Conservation (phyloP, 2,797 vertebrate genomes). For the Rhinatrema bivittatum region DNA sequence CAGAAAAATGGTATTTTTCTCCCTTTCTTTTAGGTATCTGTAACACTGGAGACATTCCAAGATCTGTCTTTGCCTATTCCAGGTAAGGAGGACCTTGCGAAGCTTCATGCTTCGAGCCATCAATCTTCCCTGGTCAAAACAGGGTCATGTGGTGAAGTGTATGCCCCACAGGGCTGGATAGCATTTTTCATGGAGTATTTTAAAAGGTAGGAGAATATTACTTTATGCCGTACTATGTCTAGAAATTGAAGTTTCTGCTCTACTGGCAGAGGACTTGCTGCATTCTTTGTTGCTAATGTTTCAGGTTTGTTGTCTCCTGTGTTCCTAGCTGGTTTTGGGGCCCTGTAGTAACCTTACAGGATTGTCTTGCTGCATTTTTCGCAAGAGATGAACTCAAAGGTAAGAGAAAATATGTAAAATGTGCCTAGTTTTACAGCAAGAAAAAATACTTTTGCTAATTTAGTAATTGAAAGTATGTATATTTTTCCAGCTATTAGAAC, state of each 20-base stretch:
- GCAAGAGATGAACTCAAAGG: constrained; percentile 97
- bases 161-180: constrained; percentile 94
- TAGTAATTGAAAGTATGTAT: no score
- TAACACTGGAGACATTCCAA: constrained; percentile 97
- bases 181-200: constrained; percentile 96
- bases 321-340: constrained; percentile 97
- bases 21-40: constrained; percentile 71
- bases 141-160: constrained; percentile 91
- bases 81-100: constrained; percentile 96
- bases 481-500: no score
- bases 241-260: constrained; percentile 45
- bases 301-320: constrained; percentile 67
- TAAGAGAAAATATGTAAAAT: constrained; percentile 46
- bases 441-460: constrained; percentile 1
- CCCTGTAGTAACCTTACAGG: constrained; percentile 94
- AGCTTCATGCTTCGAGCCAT: constrained; percentile 90
- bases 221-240: constrained; percentile 3
- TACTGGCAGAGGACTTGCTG: constrained; percentile 50
- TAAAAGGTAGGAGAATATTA: constrained; percentile 69
- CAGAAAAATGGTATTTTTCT: no score
- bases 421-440: background rate
- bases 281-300: constrained; percentile 52
- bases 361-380: constrained; percentile 97
- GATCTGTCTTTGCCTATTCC: constrained; percentile 97
- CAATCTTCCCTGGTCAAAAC: constrained; percentile 90